Evolutionary conservation across 2,113 vertebrate genomes (phyloP), one percentile per base, ranked within the genome.

Genomic region (Lethenteron reissneri): DNA sequence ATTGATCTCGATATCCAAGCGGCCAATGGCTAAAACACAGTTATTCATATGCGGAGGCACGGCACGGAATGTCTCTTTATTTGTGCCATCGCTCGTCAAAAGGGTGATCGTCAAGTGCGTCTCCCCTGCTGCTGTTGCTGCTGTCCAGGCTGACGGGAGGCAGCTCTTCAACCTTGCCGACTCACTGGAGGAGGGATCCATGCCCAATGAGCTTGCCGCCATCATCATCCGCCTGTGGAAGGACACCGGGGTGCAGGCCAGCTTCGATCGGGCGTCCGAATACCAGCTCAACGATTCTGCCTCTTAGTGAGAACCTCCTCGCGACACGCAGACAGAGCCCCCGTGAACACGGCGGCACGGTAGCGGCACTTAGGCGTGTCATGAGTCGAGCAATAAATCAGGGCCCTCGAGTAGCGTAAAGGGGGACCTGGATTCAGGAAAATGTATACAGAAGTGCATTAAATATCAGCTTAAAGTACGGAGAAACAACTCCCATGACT

Each of bases 201-300:
- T 99, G 92, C 90, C 94, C 12, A 95, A 94, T 75, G 94, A 99
- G 79, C 73, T 99, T 84, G 78, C 88, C 0, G 92, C 94, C 21
- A 92, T 99, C 77, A 97, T 99, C 2, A 71, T 87, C 57, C 80
- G 88, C 58, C 83, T 99, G 77, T 99, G 94, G 94, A 91, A 92
- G 76, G 94, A 99, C 71, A 8, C 84, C 0, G 92, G 94, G 19
- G 94, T 99, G 75, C 89, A 97, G 79, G 86, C 82, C 2, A 94
- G 90, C 78, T 99, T 87, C 0, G 92, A 95, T 0, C 84, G 92
- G 0, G 90, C 94, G 74, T 96, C 94, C 0, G 94, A 99, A 78
- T 99, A 95, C 81, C 94, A 99, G 76, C 88, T 99, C 75, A 99
- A 99, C 0, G 94, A 97, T 77, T 99, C 94, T 0, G 94, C 92